These are phyloP conservation scores for Hypanus sabinus DNA, from an alignment of 2,113 vertebrate genomes.

Conservation along the genomic window DNA sequence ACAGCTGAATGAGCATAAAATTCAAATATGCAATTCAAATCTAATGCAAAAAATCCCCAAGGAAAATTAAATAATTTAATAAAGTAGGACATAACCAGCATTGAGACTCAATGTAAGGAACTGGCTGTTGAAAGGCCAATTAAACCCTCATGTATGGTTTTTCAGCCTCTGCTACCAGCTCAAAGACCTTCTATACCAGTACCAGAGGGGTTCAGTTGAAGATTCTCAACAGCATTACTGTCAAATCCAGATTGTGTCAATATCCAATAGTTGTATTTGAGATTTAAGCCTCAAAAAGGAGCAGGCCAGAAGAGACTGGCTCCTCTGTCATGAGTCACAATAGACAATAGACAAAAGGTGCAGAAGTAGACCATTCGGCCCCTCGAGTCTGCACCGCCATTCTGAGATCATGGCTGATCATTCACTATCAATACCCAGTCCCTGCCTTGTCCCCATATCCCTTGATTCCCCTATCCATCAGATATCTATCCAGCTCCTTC, in stretches of 20 bases:
- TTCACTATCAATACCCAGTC: too few relatives aligned
- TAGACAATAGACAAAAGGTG: too few relatives aligned
- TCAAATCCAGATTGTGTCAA: neutral
- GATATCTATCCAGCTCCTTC: too few relatives aligned
- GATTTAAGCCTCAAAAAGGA: neutral
- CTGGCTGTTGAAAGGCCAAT: neutral
- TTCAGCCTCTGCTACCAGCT: neutral
- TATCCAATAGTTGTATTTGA: neutral
- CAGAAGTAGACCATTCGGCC: too few relatives aligned
- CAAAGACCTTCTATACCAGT: neutral
- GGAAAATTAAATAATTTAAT: neutral
- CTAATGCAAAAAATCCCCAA: neutral
- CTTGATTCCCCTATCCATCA: too few relatives aligned
- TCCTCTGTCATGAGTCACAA: too few relatives aligned
- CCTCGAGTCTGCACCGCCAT: too few relatives aligned
- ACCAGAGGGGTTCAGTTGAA: neutral
- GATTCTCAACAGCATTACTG: neutral
- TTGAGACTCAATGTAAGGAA: neutral
- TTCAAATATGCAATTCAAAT: neutral
- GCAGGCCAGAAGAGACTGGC: neutral
- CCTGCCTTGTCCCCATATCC: too few relatives aligned
- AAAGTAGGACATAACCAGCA: neutral
- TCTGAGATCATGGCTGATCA: too few relatives aligned
- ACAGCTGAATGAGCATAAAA: neutral
- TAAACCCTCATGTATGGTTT: neutral